phyloP scores from a whole-genome alignment of 2,888 invertebrate genomes.

The Caenorhabditis sp. region DNA sequence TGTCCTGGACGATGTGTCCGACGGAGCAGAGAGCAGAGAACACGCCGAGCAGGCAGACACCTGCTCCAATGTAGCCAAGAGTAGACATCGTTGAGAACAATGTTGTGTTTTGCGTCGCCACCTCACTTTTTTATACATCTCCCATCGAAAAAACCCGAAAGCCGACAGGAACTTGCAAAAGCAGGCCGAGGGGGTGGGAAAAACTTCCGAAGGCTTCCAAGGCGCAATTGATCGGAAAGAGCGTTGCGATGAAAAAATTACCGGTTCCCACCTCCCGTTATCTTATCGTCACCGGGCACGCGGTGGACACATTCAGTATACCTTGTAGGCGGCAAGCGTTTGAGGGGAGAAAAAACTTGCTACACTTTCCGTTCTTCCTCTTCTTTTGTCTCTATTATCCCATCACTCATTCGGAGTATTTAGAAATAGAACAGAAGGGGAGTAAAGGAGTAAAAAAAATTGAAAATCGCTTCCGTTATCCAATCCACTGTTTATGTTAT shows the following conservation, averaged over 20 bases:
- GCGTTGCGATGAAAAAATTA: slow-evolving; percentile 57
- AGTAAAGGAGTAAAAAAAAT: background rate
- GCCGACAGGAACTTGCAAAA: slow-evolving; percentile 47
- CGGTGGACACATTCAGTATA: slow-evolving; percentile 27
- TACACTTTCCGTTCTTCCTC: slow-evolving; percentile 1
- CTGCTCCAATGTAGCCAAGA: slow-evolving; percentile 68
- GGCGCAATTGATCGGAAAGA: slow-evolving; percentile 35
- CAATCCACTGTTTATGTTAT: slow-evolving; percentile 37
- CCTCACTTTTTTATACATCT: slow-evolving; percentile 42
- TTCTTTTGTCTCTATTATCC: too few relatives aligned
- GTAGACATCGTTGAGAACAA: slow-evolving; percentile 64
- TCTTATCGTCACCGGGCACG: slow-evolving; percentile 8
- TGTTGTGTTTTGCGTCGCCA: slow-evolving; percentile 17
- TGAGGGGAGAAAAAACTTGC: slow-evolving; percentile 48
- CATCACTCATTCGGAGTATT: slow-evolving; percentile 16
- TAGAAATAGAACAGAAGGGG: slow-evolving; percentile 13
- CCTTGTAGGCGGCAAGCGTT: slow-evolving; percentile 13
- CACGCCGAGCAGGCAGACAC: slow-evolving; percentile 70
- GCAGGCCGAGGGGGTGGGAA: slow-evolving; percentile 9
- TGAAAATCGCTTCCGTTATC: slow-evolving; percentile 27
- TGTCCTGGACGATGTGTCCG: slow-evolving; percentile 73
- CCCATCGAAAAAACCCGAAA: slow-evolving; percentile 44
- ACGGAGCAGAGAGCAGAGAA: slow-evolving; percentile 71
- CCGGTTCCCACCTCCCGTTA: slow-evolving; percentile 33
- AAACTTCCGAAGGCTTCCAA: slow-evolving; percentile 29